Base-by-base conservation (phyloP, 1,140 invertebrate genomes). In the Arctopsyche grandis region DNA sequence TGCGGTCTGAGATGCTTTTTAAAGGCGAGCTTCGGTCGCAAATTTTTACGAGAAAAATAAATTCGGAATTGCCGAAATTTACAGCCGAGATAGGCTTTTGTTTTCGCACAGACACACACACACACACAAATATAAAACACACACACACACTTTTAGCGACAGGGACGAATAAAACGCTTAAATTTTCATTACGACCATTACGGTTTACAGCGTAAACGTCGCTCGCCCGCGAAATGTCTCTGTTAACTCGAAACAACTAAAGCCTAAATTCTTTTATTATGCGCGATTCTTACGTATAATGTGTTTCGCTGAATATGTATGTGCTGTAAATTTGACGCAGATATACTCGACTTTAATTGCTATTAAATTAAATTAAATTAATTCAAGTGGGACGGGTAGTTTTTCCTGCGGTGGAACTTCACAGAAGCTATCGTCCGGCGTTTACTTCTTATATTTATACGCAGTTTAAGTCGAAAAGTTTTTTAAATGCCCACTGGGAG, bases 241-340 rank as follows among this genome's bases (percentile, higher is more conserved):
- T 29, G 63, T 66, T 66, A 66, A 66, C 24, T 66, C 63, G 63
- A 66, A 66, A 66, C 21, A 66, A 66, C 63, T 66, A 66, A 14
- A 29, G 24, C 24, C 21, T 66, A 52, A 52, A 52, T 52, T 52
- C 48, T 52, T 52, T 52, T 52, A 52, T 52, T 52, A 38, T 38
- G 48, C 10, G 48, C 48, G 48, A 52, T 52, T 52, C 48, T 52
- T 16, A 52, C 16, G 10, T 52, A 52, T 52, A 52, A 14, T 52
- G 48, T 52, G n/a, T 52, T 38, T 38, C 29, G 7, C 29, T 38
- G 29, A 38, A 38, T 38, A 38, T 38, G 29, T 38, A 38, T 38
- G 7, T 7, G 29, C 29, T 38, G 29, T n/a, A n/a, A n/a, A n/a
- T n/a, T n/a, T n/a, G n/a, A n/a, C n/a, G n/a, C 29, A 38, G 7